Base-by-base conservation (phyloP, 2,797 vertebrate species). In the Pampus argenteus region DNA sequence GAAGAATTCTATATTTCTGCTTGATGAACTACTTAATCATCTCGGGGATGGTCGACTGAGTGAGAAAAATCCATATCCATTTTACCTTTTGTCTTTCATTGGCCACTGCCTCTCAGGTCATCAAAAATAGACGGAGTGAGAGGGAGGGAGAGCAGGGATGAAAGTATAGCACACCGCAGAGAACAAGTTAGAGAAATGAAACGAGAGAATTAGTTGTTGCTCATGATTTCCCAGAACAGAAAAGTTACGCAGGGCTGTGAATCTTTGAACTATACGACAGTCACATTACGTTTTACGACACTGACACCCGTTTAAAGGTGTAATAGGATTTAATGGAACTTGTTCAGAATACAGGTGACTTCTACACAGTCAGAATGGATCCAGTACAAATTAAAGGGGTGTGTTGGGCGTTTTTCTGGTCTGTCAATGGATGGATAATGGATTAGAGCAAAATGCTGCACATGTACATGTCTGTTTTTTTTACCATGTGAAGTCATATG, bases 51-150 rank as follows among this genome's bases (percentile, higher is more conserved):
- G 90, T 78, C 83, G 91, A 78, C 88, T 92, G 93, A 73, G 88
- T 91, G 92, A 89, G 82, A 85, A 93, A 95, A 96, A 93, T 93
- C 90, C 75, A 93, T 94, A 92, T 84, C 84, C 85, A 80, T 87
- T 94, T 95, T 94, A 91, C 90, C 87, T 92, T 95, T 94, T 94
- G 93, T 94, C 93, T 94, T 93, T 93, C 93, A 93, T 93, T 93
- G 91, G 85, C 91, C 75, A 56, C 71, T 62, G 57, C 68, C 78
- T 93, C 90, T 93, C 91, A 79, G 93, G 81, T 95, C 93, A 81
- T 88, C 93, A 94, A 94, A 93, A 86, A 78, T 55, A 87, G 74
- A 88, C 52, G 65, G 65, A 61, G 56, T n/a, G 63, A 60, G 28
- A 11, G 45, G 51, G 66, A 15, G 22, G n/a, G 45, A 22, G 29